Conservation (phyloP, 2,113 vertebrate species). For the Hemibagrus wyckioides region DNA sequence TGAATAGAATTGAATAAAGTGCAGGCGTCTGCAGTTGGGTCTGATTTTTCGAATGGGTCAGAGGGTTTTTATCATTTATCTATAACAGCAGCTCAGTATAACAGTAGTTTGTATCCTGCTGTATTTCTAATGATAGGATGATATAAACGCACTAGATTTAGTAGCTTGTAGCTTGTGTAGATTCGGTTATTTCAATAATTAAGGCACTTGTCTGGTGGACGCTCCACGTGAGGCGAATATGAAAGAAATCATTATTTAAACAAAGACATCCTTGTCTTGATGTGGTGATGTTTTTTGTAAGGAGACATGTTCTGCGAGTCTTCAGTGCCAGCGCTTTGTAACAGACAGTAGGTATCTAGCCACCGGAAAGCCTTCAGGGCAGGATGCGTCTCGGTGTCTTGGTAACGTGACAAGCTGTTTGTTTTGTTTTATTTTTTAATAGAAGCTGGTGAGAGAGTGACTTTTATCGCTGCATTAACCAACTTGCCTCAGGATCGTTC, state of each 20-base stretch:
- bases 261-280: background rate
- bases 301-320: background rate
- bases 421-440: too few species aligned
- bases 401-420: background rate
- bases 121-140: background rate
- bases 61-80: background rate
- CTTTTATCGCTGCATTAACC: too few species aligned
- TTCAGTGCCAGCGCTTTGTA: background rate
- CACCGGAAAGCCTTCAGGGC: background rate
- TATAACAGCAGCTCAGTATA: background rate
- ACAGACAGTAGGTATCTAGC: background rate
- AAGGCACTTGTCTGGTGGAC: background rate
- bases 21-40: too few species aligned
- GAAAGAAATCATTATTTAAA: background rate
- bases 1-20: too few species aligned
- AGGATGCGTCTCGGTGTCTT: background rate
- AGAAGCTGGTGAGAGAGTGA: too few species aligned
- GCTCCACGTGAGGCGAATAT: background rate
- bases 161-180: background rate
- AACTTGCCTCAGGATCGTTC: background rate
- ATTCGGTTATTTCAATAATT: background rate
- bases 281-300: background rate
- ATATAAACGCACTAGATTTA: background rate
- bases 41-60: background rate
- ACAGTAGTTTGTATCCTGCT: background rate